Evolutionary conservation across 2,797 vertebrate species (phyloP), one percentile per base, ranked within the genome.

Genomic region (Etheostoma nigrum): DNA sequence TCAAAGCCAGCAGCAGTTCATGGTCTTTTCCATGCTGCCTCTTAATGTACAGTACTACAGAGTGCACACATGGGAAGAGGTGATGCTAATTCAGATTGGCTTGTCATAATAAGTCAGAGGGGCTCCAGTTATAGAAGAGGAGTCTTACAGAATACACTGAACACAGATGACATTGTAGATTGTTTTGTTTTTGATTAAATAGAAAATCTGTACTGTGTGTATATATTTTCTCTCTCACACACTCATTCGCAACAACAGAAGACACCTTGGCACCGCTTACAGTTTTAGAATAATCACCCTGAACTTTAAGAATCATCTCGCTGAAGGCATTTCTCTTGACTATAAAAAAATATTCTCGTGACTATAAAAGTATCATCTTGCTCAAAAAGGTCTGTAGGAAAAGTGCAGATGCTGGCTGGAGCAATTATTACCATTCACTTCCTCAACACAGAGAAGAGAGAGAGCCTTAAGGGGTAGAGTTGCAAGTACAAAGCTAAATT

Each of bases 401-500:
- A 76, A 66, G 53, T 58, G 36, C 23, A 70, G 25, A 75, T n/a
- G 48, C 67, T 23, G 63, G 81, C 69, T 68, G 58, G n/a, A 71
- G 81, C 79, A 81, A 85, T 84, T 78, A 88, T 74, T 84, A 69
- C 57, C 57, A 79, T 73, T 80, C 73, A 65, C 61, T 70, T 16
- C 21, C 77, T 76, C 70, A 21, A 60, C 63, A 79, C 25, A 78
- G 33, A 75, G 36, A 71, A 67, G 63, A 74, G 64, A 77, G 72
- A 79, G 53, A 67, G 79, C 84, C 81, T 83, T 54, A 5, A 74
- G 79, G 85, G 76, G 44, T 65, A 78, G 60, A 67, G 65, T n/a
- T 74, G 40, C 54, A 21, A 86, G 84, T 61, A 79, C 69, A 84
- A 78, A 84, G 78, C 78, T 82, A 70, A 89, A 80, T 79, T 79